phyloP scores from a whole-genome alignment of 1,140 invertebrate species.

The Carcinoscorpius rotundicauda region DNA sequence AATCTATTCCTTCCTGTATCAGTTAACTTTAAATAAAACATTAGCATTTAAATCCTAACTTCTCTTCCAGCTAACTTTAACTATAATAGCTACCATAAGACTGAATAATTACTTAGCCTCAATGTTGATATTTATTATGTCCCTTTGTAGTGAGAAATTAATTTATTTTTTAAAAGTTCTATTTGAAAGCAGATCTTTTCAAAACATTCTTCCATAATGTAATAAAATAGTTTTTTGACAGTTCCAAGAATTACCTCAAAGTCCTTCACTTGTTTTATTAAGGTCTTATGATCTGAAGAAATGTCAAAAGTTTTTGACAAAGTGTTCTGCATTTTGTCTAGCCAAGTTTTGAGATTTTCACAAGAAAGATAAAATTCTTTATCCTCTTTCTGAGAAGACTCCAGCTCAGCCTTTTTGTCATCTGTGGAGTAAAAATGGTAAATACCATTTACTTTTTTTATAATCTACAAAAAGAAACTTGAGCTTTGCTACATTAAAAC shows the following conservation, averaged over 20 bases:
- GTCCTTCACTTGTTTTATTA: conserved; percentile 72
- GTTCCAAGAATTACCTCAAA: conserved; percentile 47
- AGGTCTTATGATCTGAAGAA: conserved; percentile 68
- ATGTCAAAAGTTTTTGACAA: conserved; percentile 66
- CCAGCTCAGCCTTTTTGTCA: conserved; percentile 75
- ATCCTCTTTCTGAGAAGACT: conserved; percentile 55
- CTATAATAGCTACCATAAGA: too few relatives aligned
- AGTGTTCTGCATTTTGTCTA: conserved; percentile 52
- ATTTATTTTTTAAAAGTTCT: background rate
- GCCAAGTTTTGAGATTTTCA: conserved; percentile 73
- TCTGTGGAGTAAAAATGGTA: conserved; percentile 34
- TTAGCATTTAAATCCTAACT: too few relatives aligned
- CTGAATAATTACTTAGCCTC: too few relatives aligned
- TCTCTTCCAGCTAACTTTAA: too few relatives aligned
- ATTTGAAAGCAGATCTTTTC: background rate
- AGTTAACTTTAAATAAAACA: too few relatives aligned
- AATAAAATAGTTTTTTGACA: background rate
- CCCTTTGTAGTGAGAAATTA: too few relatives aligned
- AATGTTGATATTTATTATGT: too few relatives aligned
- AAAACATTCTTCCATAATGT: background rate
- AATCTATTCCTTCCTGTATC: too few relatives aligned
- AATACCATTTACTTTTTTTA: too few relatives aligned
- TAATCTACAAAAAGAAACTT: too few relatives aligned
- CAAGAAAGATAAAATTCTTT: conserved; percentile 76
- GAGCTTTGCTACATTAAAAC: too few relatives aligned